phyloP scores from a whole-genome alignment of 1,140 invertebrate genomes.

The Alviniconcha marisindica region DNA sequence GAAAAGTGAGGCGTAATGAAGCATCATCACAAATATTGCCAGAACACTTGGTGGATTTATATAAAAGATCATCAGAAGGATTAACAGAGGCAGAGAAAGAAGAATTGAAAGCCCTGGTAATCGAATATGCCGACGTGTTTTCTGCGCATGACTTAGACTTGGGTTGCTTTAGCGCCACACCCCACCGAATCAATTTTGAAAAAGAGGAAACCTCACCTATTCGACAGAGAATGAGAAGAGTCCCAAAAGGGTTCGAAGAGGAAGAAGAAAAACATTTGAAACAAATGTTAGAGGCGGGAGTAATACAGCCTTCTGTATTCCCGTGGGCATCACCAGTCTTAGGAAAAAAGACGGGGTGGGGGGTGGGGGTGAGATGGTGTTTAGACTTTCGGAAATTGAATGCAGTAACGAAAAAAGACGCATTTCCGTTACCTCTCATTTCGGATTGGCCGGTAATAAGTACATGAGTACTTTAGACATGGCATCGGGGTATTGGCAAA shows the following conservation, averaged over 20 bases:
- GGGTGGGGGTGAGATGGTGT: conserved; percentile 73
- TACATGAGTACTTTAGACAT: conserved; percentile 49
- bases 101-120: conserved; percentile 4
- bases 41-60: too few relatives aligned
- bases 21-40: too few relatives aligned
- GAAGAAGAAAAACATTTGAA: conserved; percentile 43
- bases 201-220: conserved; percentile 34
- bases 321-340: conserved; percentile 55
- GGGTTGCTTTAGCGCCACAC: conserved; percentile 39
- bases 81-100: too few relatives aligned
- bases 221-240: conserved; percentile 35
- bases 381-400: conserved; percentile 78
- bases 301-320: conserved; percentile 44
- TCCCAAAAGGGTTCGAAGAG: conserved; percentile 37
- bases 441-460: conserved; percentile 64
- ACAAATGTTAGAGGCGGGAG: conserved; percentile 46
- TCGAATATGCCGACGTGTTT: conserved; percentile 48
- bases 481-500: conserved; percentile 41
- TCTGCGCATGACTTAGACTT: conserved; percentile 50
- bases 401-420: conserved; percentile 72
- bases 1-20: too few relatives aligned
- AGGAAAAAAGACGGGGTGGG: conserved; percentile 79
- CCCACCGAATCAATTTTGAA: conserved; percentile 49
- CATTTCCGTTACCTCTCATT: conserved; percentile 78
- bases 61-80: too few relatives aligned